phyloP scores from a whole-genome alignment of 2,113 vertebrate genomes.

The Butorides virescens region DNA sequence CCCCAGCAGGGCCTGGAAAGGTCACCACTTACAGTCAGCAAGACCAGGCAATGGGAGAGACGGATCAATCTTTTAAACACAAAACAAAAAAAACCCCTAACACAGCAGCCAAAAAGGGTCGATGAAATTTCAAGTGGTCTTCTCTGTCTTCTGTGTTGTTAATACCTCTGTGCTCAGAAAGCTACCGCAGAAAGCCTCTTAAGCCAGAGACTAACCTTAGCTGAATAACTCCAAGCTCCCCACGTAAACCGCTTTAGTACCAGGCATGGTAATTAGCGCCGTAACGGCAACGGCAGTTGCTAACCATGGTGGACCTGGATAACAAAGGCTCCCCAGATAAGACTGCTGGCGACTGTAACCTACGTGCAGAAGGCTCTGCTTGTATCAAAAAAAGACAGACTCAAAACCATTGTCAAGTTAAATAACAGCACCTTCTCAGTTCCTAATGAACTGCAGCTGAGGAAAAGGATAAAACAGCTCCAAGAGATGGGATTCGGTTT shows the following conservation, averaged over 20 bases:
- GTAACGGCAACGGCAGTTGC: constrained; percentile 20
- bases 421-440: background rate
- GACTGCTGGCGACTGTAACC: background rate
- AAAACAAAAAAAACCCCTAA: background rate
- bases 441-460: constrained; percentile 31
- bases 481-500: background rate
- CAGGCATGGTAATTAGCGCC: constrained; percentile 45
- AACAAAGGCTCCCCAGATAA: background rate
- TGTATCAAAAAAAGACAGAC: background rate
- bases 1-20: background rate
- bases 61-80: background rate
- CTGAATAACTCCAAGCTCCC: constrained; percentile 51
- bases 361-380: background rate
- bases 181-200: constrained; percentile 55
- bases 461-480: background rate
- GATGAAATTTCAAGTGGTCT: background rate
- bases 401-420: constrained; percentile 10
- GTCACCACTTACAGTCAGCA: background rate
- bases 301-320: background rate
- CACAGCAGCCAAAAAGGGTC: background rate
- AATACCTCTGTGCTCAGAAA: constrained; percentile 25
- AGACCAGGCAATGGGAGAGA: background rate
- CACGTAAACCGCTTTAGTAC: constrained; percentile 53
- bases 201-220: constrained; percentile 57
- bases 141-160: background rate